Base-by-base conservation (phyloP, 1,140 invertebrate species). In the Armadillidium nasatum region DNA sequence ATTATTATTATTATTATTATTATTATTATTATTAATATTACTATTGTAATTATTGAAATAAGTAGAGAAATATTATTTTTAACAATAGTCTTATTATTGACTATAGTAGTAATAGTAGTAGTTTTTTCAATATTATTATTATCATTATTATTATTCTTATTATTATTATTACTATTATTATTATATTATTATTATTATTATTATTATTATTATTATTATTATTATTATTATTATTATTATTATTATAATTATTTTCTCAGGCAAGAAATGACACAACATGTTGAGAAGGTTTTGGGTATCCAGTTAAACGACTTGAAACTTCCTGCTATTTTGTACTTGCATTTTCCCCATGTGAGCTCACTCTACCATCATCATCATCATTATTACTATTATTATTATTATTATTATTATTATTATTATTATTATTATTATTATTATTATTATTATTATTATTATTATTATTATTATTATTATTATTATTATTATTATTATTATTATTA, bases 181-280 rank as follows among this genome's bases (percentile, higher is more conserved):
- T 60, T 60, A 60, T 21, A 60, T 60, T 21, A 60, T 60, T 60
- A 60, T 60, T 60, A 60, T 60, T 60, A 60, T 60, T 60, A 60
- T 60, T 60, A 60, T 60, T 60, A 60, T 60, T 60, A 60, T 60
- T 60, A 60, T 60, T 60, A 60, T 60, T 60, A 60, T 60, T 60
- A 60, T 60, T 60, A 60, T 60, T 60, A 60, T 60, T 60, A 60
- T 60, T 60, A 60, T 60, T 60, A 60, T 60, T 60, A 60, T 60
- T 60, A 60, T 60, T 60, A 60, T 60, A 3, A 60, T 60, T 60
- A 60, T 60, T 60, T 60, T n/a, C 19, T 3, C 13, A n/a, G 13
- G 7, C 1, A n/a, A 60, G 33, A 33, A 33, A 33, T 33, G 33
- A 33, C 6, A 33, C 33, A n/a, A n/a, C n/a, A n/a, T n/a, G n/a